These are phyloP conservation scores for Apotomis capreana DNA, from an alignment of 2,888 invertebrate species.

Conservation along the genomic window DNA sequence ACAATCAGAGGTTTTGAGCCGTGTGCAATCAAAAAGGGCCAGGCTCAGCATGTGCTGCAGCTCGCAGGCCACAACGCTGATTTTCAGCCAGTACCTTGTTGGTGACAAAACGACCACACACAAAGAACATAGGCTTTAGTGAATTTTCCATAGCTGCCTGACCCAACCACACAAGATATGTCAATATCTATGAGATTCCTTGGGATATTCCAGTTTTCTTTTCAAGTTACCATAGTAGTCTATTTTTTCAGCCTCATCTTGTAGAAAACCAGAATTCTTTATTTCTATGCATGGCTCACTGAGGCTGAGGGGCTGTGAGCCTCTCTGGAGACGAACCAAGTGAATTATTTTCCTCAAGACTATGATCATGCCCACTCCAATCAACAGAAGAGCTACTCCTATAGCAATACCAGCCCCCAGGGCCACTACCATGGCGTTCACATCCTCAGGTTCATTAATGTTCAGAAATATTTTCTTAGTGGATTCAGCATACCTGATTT, in stretches of 20 bases:
- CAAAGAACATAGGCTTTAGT: slow-evolving; percentile 87
- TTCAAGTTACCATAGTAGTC: slow-evolving; percentile 90
- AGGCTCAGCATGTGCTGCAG: too few species aligned
- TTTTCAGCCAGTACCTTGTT: too few species aligned
- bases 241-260: slow-evolving; percentile 86
- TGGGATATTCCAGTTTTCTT: slow-evolving; percentile 88
- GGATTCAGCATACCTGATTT: slow-evolving; percentile 85
- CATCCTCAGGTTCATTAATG: slow-evolving; percentile 76
- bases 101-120: too few species aligned
- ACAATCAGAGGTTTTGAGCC: too few species aligned
- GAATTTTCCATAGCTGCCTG: slow-evolving; percentile 91
- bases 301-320: slow-evolving; percentile 86
- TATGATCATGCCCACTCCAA: slow-evolving; percentile 85
- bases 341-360: slow-evolving; percentile 79
- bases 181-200: slow-evolving; percentile 88
- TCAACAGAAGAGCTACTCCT: slow-evolving; percentile 87
- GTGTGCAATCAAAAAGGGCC: too few species aligned
- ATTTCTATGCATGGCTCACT: slow-evolving; percentile 92
- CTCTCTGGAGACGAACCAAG: slow-evolving; percentile 74
- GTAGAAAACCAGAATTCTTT: slow-evolving; percentile 90
- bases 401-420: slow-evolving; percentile 86
- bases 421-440: slow-evolving; percentile 78
- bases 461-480: slow-evolving; percentile 80
- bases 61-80: too few species aligned
- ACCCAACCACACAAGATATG: slow-evolving; percentile 86